Evolutionary conservation across 2,888 invertebrate genomes (phyloP), one percentile per base, ranked within the genome.

Genomic region (Drosophila imparisetae): DNA sequence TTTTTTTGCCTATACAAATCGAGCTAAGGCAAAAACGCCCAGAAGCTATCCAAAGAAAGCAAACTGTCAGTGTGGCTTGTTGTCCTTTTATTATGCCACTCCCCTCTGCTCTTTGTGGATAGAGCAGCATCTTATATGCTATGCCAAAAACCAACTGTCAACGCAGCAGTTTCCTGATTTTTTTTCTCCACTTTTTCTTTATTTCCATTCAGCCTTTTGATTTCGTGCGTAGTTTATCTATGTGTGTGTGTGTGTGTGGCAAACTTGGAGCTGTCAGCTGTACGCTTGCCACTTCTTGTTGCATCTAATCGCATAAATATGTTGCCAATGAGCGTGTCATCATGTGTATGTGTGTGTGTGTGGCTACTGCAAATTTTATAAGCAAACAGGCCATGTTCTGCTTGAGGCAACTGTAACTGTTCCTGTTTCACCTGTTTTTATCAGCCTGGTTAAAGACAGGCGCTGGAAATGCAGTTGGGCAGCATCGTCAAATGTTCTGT

Each of bases 281-380:
- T 57, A 61, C 52, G 71, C 40, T 40, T 57, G 57, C 49, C 66
- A 45, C 66, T 77, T 79, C 87, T 75, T 77, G 86, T 86, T 89
- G 90, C 85, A 85, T 83, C 89, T 85, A 86, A 90, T 90, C 90
- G 89, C 78, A 85, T 88, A 85, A 86, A 90, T 90, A 76, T 89
- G 90, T 75, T 83, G 74, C 89, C 86, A 86, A 86, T 90, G 82
- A 79, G 11, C 29, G n/a, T 57, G 8, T 29, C 1, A 21, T 6
- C 27, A 4, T 40, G 13, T 21, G n/a, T 29, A 13, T 38, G 2
- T 55, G 27, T 55, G 18, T 18, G 53, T 29, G 80, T 83, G 80
- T 79, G 66, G 68, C 69, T 76, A 63, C 66, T 86, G 86, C 81
- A 86, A 86, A 86, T 86, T 86, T 86, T 81, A 90, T 76, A 81